phyloP scores from a whole-genome alignment of 2,113 vertebrate genomes.

The Halcyon malimbica region DNA sequence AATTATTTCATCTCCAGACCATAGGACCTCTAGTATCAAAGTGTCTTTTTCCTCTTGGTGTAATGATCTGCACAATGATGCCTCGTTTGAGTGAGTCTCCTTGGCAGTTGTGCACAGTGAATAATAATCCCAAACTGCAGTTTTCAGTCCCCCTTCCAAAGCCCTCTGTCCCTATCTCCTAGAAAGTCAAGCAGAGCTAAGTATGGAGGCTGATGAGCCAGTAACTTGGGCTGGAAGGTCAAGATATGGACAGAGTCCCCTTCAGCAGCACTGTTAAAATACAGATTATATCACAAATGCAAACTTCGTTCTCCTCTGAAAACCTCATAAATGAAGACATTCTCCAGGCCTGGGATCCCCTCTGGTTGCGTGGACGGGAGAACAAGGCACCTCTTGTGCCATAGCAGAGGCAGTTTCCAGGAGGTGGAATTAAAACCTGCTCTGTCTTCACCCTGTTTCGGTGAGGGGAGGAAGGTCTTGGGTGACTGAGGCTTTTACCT shows the following conservation, averaged over 20 bases:
- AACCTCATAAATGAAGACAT: background rate
- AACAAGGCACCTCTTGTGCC: background rate
- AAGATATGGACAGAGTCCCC: background rate
- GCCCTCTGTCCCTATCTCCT: background rate
- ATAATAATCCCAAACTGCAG: background rate
- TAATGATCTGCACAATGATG: background rate
- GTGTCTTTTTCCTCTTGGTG: background rate
- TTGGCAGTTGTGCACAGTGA: background rate
- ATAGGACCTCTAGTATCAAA: background rate
- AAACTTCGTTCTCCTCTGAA: background rate
- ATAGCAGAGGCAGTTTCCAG: background rate
- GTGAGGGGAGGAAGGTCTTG: accelerated
- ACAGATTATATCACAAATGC: background rate
- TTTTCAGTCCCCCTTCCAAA: background rate
- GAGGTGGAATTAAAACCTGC: background rate
- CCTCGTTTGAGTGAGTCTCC: background rate
- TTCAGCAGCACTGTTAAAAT: background rate
- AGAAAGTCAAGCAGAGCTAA: background rate
- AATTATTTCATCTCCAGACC: background rate
- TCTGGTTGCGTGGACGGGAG: background rate
- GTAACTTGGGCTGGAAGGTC: background rate
- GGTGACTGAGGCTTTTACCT: background rate
- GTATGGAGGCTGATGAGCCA: accelerated
- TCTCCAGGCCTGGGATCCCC: background rate
- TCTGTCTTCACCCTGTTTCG: background rate